Base-by-base conservation (phyloP, 2,888 invertebrate species). In the Mesopsocus fuscifrons region DNA sequence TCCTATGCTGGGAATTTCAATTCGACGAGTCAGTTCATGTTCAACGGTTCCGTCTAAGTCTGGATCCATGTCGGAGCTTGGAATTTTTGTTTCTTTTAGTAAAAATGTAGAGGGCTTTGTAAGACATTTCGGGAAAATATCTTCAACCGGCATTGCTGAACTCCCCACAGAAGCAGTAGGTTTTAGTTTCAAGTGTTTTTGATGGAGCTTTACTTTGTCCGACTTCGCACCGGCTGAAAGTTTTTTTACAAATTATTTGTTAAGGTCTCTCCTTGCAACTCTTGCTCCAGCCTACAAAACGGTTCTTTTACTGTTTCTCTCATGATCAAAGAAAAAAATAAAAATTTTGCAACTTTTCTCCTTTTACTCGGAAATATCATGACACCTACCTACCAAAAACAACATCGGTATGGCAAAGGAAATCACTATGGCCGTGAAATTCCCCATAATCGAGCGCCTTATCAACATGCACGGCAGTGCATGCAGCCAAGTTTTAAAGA, bases 41-140 rank as follows among this genome's bases (percentile, higher is more conserved):
- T 38, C 35, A n/a, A n/a, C n/a, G 26, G 26, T 23, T 17, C 4
- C 22, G 13, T 23, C 38, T 15, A 13, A 13, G n/a, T 21, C 32
- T 21, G 26, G 32, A 9, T 34, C 18, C 15, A 34, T 6, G 6
- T 13, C 16, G 8, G 34, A 9, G 49, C 51, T 59, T 34, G 60
- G 53, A 42, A 60, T 61, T 5, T 49, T 54, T 15, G 60, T 60
- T 44, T 61, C 61, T 45, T 58, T 60, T 9, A 61, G 52, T 46
- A 60, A 58, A 11, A 60, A 57, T 21, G 59, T 59, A 1, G 58
- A 49, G 32, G 58, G 58, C 42, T 59, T 60, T 17, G 57, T 41
- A 11, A 52, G 50, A 45, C 60, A 60, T 48, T 61, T 62, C 3
- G 60, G 57, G 54, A 62, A 62, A 30, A 56, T 34, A 6, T 55